A percentile compares a stretch with the other conserved stretches of the same genome.
Conservation (phyloP, 1,140 invertebrate genomes). For the Leptoteleia sp. region DNA sequence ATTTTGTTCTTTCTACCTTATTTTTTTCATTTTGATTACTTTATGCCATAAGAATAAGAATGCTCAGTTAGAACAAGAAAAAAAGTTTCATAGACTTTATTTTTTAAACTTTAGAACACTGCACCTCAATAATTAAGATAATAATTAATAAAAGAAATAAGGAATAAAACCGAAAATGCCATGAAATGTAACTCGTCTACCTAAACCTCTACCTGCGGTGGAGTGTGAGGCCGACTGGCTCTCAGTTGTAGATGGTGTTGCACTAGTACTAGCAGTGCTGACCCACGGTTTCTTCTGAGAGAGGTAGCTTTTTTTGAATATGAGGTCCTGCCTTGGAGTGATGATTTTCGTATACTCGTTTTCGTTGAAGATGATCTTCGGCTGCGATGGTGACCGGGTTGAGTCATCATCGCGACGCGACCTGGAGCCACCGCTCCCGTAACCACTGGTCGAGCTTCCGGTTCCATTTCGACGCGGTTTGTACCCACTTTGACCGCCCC, state of each 20-base stretch:
- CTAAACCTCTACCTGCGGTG: conserved; percentile 78
- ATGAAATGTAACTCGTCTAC: conserved; percentile 51
- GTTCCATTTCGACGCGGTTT: conserved; percentile 63
- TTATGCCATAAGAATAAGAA: too few species aligned
- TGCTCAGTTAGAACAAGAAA: too few species aligned
- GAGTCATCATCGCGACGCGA: conserved; percentile 70
- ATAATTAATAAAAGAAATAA: background rate
- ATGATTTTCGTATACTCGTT: conserved; percentile 88
- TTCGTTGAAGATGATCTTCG: conserved; percentile 77
- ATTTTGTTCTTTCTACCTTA: too few species aligned
- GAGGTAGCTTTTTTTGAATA: conserved; percentile 87
- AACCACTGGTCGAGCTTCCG: conserved; percentile 68
- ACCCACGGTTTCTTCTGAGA: conserved; percentile 83
- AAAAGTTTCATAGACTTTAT: too few species aligned
- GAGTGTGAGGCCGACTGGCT: conserved; percentile 80
- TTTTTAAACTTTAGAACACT: too few species aligned
- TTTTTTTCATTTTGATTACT: too few species aligned
- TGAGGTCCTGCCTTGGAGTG: conserved; percentile 86
- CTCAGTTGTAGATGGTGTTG: conserved; percentile 79
- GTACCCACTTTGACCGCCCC: conserved; percentile 62
- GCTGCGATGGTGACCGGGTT: conserved; percentile 68
- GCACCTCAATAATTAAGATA: too few species aligned
- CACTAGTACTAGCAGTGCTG: conserved; percentile 77
- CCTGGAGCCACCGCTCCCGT: conserved; percentile 65
- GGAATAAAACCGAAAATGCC: conserved; percentile 4